Conservation (phyloP, 2,797 vertebrate genomes). For the Emydoidea blandingii region DNA sequence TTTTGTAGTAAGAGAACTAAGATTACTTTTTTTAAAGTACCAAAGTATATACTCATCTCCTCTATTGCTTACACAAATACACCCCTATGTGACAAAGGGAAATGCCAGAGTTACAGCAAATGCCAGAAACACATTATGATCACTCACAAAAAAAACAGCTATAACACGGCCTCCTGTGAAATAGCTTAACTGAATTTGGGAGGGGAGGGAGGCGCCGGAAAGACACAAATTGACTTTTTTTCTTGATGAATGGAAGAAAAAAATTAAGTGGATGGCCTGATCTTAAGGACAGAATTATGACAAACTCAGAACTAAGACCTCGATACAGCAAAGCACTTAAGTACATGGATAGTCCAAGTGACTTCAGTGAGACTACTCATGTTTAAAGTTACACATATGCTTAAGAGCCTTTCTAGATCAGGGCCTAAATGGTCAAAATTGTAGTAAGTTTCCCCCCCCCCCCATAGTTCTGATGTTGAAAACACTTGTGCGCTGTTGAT, state of each 20-base stretch:
- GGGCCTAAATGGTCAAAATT: not conserved
- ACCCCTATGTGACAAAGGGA: slow-evolving; percentile 26
- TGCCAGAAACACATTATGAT: not conserved
- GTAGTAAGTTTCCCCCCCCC: no score
- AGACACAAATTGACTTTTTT: not conserved
- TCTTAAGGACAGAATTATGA: rapidly evolving
- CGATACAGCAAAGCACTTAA: rapidly evolving
- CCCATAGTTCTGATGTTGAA: not conserved
- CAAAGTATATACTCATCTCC: not conserved
- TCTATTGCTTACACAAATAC: not conserved
- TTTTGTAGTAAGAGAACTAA: not conserved
- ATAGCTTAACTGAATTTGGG: not conserved
- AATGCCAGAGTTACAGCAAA: slow-evolving; percentile 33
- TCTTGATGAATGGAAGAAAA: not conserved
- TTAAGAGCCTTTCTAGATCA: rapidly evolving
- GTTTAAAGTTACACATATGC: rapidly evolving
- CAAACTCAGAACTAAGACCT: not conserved
- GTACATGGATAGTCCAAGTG: not conserved
- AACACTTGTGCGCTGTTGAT: not conserved
- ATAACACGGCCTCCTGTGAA: not conserved
- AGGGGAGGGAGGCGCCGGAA: not conserved
- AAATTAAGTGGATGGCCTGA: rapidly evolving
- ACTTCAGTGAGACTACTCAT: not conserved
- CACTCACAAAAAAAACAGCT: not conserved
- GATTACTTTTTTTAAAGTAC: not conserved